These are phyloP conservation scores for Centropristis striata DNA, from an alignment of 2,113 vertebrate genomes.

Conservation along the genomic window DNA sequence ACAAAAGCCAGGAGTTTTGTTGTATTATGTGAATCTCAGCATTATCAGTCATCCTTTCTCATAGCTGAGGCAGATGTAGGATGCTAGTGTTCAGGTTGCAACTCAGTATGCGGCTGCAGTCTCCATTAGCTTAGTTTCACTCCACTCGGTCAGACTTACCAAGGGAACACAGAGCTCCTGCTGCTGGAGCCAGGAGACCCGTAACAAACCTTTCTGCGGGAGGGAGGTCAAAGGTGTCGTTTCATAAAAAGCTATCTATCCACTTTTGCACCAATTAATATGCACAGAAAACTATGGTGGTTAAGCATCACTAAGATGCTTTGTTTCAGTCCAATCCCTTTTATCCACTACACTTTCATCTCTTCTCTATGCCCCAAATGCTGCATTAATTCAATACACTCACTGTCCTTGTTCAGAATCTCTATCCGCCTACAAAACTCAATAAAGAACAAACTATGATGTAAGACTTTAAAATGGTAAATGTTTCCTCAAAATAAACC, in stretches of 20 bases:
- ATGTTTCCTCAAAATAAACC: conserved; percentile 41
- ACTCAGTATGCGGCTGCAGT: conserved; percentile 45
- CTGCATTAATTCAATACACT: conserved; percentile 45
- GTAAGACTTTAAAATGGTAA: conserved; percentile 24
- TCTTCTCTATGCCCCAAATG: conserved; percentile 47
- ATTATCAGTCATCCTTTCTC: conserved; percentile 8
- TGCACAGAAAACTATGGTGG: conserved; percentile 46
- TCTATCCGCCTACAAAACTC: conserved; percentile 29
- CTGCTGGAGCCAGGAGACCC: conserved; percentile 59
- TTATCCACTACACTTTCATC: conserved; percentile 53
- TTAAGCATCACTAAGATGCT: conserved; percentile 45
- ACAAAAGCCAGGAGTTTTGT: conserved; percentile 8
- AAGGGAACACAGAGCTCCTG: conserved; percentile 61
- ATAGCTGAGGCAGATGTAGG: conserved; percentile 18
- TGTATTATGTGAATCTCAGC: neutral
- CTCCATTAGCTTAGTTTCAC: conserved; percentile 59
- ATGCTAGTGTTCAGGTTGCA: conserved; percentile 42
- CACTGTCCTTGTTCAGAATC: conserved; percentile 37
- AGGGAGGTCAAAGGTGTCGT: conserved; percentile 66
- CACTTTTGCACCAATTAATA: conserved; percentile 56
- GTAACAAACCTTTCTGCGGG: conserved; percentile 73
- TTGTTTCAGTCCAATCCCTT: conserved; percentile 46
- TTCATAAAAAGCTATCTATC: conserved; percentile 58
- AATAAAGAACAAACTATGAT: conserved; percentile 10
- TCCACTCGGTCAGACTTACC: conserved; percentile 68